phyloP scores from a whole-genome alignment of 2,888 invertebrate species.

The Acanthosepion esculentum region DNA sequence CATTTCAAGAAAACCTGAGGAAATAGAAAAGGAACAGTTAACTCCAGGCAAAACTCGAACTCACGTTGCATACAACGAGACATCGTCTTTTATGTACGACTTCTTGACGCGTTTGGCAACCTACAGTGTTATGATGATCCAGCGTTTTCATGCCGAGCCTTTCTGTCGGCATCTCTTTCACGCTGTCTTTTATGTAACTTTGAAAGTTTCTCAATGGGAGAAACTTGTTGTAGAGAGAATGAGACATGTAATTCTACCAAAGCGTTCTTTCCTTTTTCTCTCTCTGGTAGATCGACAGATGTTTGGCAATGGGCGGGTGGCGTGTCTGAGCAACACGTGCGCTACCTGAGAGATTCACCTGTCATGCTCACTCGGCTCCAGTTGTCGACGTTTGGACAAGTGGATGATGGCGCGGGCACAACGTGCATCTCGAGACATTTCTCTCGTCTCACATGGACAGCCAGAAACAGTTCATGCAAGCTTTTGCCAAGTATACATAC shows the following conservation, averaged over 20 bases:
- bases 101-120: too few relatives aligned
- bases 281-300: neutral
- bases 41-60: too few relatives aligned
- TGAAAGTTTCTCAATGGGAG: too few relatives aligned
- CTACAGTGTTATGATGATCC: too few relatives aligned
- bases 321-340: neutral
- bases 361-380: neutral
- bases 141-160: too few relatives aligned
- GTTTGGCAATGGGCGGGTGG: neutral
- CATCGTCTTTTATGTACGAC: too few relatives aligned
- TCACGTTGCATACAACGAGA: too few relatives aligned
- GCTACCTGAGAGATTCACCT: conserved; percentile 12
- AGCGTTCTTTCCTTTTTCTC: neutral
- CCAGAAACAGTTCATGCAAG: neutral
- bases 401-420: neutral
- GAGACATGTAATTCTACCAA: neutral
- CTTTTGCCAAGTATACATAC: neutral
- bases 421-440: neutral
- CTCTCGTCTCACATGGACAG: neutral
- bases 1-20: too few relatives aligned
- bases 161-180: too few relatives aligned
- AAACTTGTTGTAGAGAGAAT: neutral
- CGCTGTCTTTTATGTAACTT: too few relatives aligned
- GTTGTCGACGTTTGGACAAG: neutral
- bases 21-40: too few relatives aligned